Evolutionary conservation across 2,797 vertebrate genomes (phyloP), one percentile per base, ranked within the genome.

Genomic region (Petrocephalus schoutedeni): DNA sequence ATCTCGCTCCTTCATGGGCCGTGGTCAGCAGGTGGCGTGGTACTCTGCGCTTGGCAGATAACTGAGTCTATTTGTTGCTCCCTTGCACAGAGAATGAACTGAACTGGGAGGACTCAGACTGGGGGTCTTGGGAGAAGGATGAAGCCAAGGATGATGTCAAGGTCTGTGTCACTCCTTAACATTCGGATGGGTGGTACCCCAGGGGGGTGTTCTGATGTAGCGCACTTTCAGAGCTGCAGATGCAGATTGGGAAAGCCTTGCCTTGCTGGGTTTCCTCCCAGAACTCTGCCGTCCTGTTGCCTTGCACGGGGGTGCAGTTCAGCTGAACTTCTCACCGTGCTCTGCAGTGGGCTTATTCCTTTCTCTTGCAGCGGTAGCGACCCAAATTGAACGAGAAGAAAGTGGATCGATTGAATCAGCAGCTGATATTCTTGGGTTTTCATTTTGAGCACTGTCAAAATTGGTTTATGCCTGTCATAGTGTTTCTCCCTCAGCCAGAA

Each of bases 71-170:
- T 83, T 83, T 51, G 88, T 74, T 87, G 49, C 86, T 77, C 57
- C 28, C 53, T 77, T 80, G 2, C 61, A 8, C 88, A 97, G 97
- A 97, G 90, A 97, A 97, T 93, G 95, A 97, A 87, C 85, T 97
- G 83, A 94, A 93, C 71, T 99, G 98, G 98, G 98, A 98, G 89
- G 96, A 97, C 80, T 96, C 97, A 88, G 96, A 96, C 89, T 99
- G 98, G 98, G 98, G 97, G 91, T 93, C 96, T 0, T 99, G 98
- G 98, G 98, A 98, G 59, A 94, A 93, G 89, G 91, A 94, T 3
- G 95, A 97, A 0, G 91, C 89, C 58, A 94, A 94, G 86, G 93
- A 94, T 19, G 93, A 92, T 80, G 93, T 80, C 67, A 91, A 67
- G 85, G 23, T 61, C 2, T 32, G 56, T 9, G 5, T 28, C 0